Conservation (phyloP, 2,113 vertebrate genomes). For the Leucoraja erinaceus region DNA sequence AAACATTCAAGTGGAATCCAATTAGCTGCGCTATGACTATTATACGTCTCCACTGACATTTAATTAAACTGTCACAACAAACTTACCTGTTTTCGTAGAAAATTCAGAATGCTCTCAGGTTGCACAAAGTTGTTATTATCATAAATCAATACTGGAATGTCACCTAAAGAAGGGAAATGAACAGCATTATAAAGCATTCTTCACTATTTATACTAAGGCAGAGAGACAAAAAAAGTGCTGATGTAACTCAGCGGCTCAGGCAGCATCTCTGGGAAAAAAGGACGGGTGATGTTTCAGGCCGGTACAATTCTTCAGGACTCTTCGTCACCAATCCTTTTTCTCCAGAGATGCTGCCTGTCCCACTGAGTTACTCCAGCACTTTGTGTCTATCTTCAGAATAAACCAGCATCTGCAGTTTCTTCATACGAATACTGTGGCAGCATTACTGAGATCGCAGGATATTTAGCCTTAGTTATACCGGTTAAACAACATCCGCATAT, state of each 20-base stretch:
- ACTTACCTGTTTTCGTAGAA: constrained; percentile 80
- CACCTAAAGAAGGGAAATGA: constrained; percentile 52
- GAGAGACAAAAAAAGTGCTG: too few relatives aligned
- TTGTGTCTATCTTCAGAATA: too few relatives aligned
- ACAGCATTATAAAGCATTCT: not conserved
- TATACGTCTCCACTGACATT: not conserved
- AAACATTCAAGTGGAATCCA: not conserved
- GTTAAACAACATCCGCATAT: not conserved
- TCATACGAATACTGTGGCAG: too few relatives aligned
- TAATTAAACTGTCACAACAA: not conserved
- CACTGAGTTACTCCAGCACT: too few relatives aligned
- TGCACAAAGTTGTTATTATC: constrained; percentile 69
- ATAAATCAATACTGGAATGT: constrained; percentile 69
- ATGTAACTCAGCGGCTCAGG: too few relatives aligned
- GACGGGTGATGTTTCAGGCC: too few relatives aligned
- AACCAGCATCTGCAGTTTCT: too few relatives aligned
- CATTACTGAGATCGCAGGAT: not conserved
- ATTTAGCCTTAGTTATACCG: not conserved
- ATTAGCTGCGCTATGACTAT: not conserved
- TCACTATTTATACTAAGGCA: not conserved
- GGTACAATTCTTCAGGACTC: too few relatives aligned
- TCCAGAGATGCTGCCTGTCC: too few relatives aligned
- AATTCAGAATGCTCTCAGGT: constrained; percentile 82
- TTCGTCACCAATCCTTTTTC: too few relatives aligned
- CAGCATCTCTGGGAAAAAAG: too few relatives aligned